Evolutionary conservation across 2,113 vertebrate species (phyloP), one percentile per base, ranked within the genome.

Genomic region (Urocitellus parryii): DNA sequence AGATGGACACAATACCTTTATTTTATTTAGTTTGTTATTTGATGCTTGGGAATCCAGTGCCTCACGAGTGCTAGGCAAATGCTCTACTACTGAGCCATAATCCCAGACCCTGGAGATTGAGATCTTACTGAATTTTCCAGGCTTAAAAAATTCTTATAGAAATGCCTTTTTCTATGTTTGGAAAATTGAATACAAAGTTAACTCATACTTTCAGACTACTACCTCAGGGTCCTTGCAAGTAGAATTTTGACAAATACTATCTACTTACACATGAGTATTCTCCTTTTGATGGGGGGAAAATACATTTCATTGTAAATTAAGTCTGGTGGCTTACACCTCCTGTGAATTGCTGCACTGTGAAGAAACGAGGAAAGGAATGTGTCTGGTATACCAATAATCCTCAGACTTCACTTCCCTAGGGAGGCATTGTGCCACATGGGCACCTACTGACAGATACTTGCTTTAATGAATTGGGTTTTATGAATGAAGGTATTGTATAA

Each of bases 131-230:
- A 88, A 72, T 97, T 95, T 73, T 83, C 1, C 32, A 1, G 20
- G 45, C 56, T 96, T 95, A 61, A 88, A 2, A 89, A 72, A 81
- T 78, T 70, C 24, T 67, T 29, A 61, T 3, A 74, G 61, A 90
- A 79, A 86, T 90, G 20, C 18, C 51, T 39, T 80, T 80, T 80
- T 90, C 42, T 93, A 12, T 73, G 68, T 94, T 91, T 92, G 51
- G 70, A 74, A 97, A 93, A 80, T 83, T 63, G 53, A 93, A 91
- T 88, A 45, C 27, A 14, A 91, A 91, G 48, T 83, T 88, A 90
- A 61, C 39, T 90, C n/a, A 85, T 20, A 78, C 65, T 83, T 96
- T 95, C 72, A 12, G 13, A 88, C 13, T 80, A 45, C 42, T 72
- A 81, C 11, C 27, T 93, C 73, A 68, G 27, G 27, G 25, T 78